Conservation (phyloP, 1,140 invertebrate genomes). For the Brachionus paranguensis region DNA sequence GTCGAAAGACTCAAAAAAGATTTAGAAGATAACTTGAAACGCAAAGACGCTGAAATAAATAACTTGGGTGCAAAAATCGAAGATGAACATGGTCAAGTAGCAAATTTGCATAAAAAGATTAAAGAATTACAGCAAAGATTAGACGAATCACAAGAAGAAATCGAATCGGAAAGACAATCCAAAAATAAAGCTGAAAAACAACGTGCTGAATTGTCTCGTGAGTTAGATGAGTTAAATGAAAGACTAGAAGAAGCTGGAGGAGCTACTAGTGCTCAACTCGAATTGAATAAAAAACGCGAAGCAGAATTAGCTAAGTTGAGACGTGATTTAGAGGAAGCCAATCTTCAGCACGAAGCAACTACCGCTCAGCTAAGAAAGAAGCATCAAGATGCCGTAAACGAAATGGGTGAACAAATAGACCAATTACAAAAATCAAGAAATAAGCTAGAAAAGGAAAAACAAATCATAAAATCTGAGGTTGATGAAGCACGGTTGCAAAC, state of each 20-base stretch:
- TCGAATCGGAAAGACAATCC: slow-evolving; percentile 90
- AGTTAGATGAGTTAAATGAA: slow-evolving; percentile 93
- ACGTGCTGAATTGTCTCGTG: slow-evolving; percentile 83
- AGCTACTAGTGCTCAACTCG: slow-evolving; percentile 97
- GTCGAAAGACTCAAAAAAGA: slow-evolving; percentile 96
- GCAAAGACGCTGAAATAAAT: slow-evolving; percentile 91
- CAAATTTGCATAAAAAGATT: slow-evolving; percentile 93
- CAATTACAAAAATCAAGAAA: slow-evolving; percentile 97
- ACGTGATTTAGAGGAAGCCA: slow-evolving; percentile 93
- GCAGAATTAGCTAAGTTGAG: slow-evolving; percentile 94
- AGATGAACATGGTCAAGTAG: slow-evolving; percentile 91
- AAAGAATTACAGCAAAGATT: slow-evolving; percentile 82
- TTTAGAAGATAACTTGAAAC: slow-evolving; percentile 71
- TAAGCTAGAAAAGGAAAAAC: slow-evolving; percentile 52
- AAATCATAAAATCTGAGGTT: slow-evolving; percentile 73
- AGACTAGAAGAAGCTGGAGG: slow-evolving; percentile 96
- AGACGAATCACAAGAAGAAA: slow-evolving; percentile 92
- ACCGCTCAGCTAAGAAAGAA: slow-evolving; percentile 95
- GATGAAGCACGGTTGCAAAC: slow-evolving; percentile 80
- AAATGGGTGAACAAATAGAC: slow-evolving; percentile 98
- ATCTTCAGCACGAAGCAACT: slow-evolving; percentile 96
- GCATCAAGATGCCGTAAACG: slow-evolving; percentile 88
- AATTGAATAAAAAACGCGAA: slow-evolving; percentile 98
- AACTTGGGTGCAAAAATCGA: slow-evolving; percentile 90
- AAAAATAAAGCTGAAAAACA: slow-evolving; percentile 82